Base-by-base conservation (phyloP, 2,113 vertebrate species). In the Colius striatus region DNA sequence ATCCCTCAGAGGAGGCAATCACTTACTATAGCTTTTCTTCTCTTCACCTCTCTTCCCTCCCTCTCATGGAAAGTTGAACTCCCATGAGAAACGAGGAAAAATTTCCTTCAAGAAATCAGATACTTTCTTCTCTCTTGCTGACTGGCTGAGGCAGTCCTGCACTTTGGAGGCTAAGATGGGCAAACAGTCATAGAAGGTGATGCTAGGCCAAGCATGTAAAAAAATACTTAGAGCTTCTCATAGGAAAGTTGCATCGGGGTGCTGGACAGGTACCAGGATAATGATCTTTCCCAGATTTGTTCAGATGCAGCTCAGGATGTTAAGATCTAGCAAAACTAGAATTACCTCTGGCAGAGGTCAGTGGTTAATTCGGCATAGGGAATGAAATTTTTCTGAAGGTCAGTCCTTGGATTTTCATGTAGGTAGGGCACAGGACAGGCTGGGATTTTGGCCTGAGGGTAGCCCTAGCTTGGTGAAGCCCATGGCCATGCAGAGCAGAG, bases 301-400 rank as follows among this genome's bases (percentile, higher is more conserved):
- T 48, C 29, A 41, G 63, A 11, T 12, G 13, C 57, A 62, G n/a
- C 48, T 47, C 2, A 2, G 41, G 84, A 48, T 34, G 13, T 50
- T 5, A 7, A 29, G 41, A 15, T 41, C 36, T 36, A 29, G 29
- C 83, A 51, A 21, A 16, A 34, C 21, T 26, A 11, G 27, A 38
- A 27, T n/a, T n/a, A 13, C 36, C 16, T 51, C 36, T 32, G 73
- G 5, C 34, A 76, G 62, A 58, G 11, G 4, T 29, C 25, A 30
- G 18, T 11, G 36, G 22, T 1, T 0, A 67, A 29, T 7, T 10
- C 18, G 27, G 9, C 0, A 1, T 17, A 61, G 7, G 47, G 55
- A 77, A 36, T 1, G 0, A 47, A 61, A 38, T 18, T 16, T 36
- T 78, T 55, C 55, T 18, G 0, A 3, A 62, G 13, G 48, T 54